phyloP scores from a whole-genome alignment of 2,888 invertebrate species.

The Tipula unca region DNA sequence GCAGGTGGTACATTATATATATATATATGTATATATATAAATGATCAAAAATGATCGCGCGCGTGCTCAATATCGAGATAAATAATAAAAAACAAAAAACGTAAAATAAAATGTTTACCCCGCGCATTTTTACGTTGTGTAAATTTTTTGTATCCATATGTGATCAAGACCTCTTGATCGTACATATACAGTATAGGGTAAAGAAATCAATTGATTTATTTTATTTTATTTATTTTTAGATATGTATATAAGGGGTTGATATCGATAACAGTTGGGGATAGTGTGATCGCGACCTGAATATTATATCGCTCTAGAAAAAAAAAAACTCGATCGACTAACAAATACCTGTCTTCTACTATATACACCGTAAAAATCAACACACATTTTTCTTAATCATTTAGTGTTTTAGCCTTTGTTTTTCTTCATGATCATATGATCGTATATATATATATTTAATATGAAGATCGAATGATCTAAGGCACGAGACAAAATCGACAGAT shows the following conservation, averaged over 20 bases:
- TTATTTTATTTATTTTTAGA: too few relatives aligned
- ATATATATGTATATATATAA: neutral
- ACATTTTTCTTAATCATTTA: neutral
- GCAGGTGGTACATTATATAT: conserved; percentile 16
- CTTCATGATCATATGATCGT: neutral
- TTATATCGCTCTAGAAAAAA: neutral
- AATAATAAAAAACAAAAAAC: neutral
- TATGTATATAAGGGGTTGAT: neutral
- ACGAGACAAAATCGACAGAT: conserved; percentile 19
- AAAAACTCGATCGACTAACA: neutral
- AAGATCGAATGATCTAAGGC: neutral
- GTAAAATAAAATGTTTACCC: neutral
- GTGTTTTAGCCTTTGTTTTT: neutral
- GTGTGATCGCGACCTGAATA: neutral
- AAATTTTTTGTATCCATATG: neutral
- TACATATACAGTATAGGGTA: neutral
- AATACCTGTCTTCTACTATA: neutral
- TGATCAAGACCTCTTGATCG: neutral
- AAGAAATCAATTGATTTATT: neutral
- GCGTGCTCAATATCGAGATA: conserved; percentile 17
- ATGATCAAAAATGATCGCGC: conserved; percentile 18
- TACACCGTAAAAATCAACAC: neutral
- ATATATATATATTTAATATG: neutral
- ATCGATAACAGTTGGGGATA: neutral
- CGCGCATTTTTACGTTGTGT: neutral